Conservation (phyloP, 2,797 vertebrate species). For the Gorsachius magnificus region DNA sequence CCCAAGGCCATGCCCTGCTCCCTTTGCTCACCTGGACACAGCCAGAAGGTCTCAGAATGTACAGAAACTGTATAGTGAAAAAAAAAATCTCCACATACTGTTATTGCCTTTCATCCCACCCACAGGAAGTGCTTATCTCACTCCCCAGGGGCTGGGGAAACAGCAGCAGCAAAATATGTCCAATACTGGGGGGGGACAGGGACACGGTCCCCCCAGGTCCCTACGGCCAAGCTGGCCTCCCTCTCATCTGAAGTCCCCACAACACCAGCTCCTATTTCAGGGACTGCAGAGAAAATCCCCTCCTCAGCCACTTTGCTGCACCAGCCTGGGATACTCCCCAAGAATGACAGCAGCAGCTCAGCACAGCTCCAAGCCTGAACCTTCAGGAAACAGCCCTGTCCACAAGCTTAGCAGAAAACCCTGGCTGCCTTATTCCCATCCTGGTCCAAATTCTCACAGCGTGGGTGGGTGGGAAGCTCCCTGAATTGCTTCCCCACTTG, state of each 20-base stretch:
- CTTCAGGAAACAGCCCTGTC: slow-evolving; percentile 3
- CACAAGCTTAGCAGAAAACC: slow-evolving; percentile 24
- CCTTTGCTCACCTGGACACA: neutral
- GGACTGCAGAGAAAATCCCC: neutral
- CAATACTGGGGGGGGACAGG: fast-evolving
- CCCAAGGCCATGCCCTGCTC: neutral
- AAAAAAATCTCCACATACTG: neutral
- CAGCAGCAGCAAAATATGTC: neutral
- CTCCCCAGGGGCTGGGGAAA: neutral
- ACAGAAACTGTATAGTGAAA: neutral
- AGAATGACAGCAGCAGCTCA: neutral
- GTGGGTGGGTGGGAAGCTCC: slow-evolving; percentile 61
- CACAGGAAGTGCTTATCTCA: neutral
- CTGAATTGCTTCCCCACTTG: slow-evolving; percentile 59
- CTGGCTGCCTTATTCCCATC: slow-evolving; percentile 56
- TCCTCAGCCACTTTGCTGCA: neutral
- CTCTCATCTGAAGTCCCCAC: neutral
- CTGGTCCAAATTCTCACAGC: slow-evolving; percentile 43
- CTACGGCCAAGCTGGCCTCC: neutral
- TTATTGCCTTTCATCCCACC: neutral
- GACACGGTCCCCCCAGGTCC: neutral
- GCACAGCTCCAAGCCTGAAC: neutral
- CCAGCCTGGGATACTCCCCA: neutral
- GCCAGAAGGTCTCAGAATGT: neutral
- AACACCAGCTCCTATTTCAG: neutral